Base-by-base conservation (phyloP, 2,888 invertebrate species). In the Melitaea athalia region DNA sequence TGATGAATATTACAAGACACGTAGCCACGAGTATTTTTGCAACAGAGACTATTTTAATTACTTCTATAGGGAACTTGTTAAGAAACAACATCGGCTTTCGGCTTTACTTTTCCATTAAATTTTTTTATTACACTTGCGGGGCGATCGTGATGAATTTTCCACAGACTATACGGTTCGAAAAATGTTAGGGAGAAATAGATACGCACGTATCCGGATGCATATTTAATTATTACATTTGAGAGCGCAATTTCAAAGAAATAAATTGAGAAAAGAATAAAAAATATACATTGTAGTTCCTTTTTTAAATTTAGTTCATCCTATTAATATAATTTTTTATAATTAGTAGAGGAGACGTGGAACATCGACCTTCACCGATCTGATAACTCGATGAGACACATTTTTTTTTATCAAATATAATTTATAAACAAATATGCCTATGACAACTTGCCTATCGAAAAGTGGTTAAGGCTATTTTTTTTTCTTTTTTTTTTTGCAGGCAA, bases 31-130 rank as follows among this genome's bases (percentile, higher is more conserved):
- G 60, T 45, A 60, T 33, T 65, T 60, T 64, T 60, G 17, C 43
- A 15, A 65, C 60, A 59, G 65, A 60, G 50, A 45, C 45, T 45
- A 43, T 52, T 52, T 60, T 53, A 65, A 60, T 65, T 65, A 60
- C 45, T 33, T 5, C 53, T 52, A 53, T 33, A 52, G 33, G 14
- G 12, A 53, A 33, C 65, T 60, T 17, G 52, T 33, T 5, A 53
- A 31, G 53, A 53, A 53, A 53, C 33, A 45, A 31, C 60, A 65
- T 53, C 53, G 52, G 33, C 31, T 11, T 57, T 31, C 31, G 31
- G 15, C 31, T 65, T 52, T 65, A 59, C 53, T 53, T 65, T 53
- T 53, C 33, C 60, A 60, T 60, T 60, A 60, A 60, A 60, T 53
- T 53, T 53, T 45, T 43, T 60, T 52, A 24, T 53, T 53, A 60